Evolutionary conservation across 2,113 vertebrate species (phyloP).

Genomic region (Esox niger): DNA sequence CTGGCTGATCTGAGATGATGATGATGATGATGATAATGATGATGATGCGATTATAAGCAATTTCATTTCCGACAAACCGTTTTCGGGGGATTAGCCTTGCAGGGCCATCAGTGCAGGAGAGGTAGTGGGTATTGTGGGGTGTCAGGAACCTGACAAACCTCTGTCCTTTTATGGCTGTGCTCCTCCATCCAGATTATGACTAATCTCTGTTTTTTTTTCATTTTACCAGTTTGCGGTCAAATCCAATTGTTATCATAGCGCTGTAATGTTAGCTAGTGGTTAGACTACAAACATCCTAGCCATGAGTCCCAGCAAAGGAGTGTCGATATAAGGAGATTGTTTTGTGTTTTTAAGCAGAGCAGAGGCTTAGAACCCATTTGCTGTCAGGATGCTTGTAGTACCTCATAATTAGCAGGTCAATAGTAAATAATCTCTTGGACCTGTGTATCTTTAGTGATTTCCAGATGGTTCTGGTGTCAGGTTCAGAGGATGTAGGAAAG

Average conservation of each 20-base stretch:
- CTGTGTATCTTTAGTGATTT: not conserved
- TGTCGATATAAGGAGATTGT: not conserved
- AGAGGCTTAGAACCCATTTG: not conserved
- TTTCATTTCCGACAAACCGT: slow-evolving; percentile 26
- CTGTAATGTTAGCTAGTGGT: not conserved
- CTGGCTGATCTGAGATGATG: slow-evolving; percentile 3
- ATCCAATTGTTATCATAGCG: too few species aligned
- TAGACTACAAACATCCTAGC: not conserved
- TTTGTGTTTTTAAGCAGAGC: not conserved
- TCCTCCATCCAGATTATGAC: slow-evolving; percentile 14
- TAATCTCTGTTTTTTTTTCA: slow-evolving; percentile 3
- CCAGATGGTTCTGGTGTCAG: not conserved
- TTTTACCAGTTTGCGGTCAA: slow-evolving; percentile 3
- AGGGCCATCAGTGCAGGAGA: not conserved
- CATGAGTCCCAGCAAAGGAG: not conserved
- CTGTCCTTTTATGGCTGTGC: not conserved
- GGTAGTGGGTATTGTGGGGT: not conserved
- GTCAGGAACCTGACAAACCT: not conserved
- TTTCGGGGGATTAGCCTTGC: slow-evolving; percentile 27
- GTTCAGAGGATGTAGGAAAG: not conserved
- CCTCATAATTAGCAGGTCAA: not conserved
- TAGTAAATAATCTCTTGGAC: not conserved
- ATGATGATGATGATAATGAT: slow-evolving; percentile 27
- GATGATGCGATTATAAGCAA: slow-evolving; percentile 13
- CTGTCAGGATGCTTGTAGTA: not conserved